A percentile compares a stretch with the other conserved stretches of the same genome.
These are phyloP conservation scores for Hycleus cichorii DNA, from an alignment of 1,140 invertebrate species.

Conservation along the genomic window DNA sequence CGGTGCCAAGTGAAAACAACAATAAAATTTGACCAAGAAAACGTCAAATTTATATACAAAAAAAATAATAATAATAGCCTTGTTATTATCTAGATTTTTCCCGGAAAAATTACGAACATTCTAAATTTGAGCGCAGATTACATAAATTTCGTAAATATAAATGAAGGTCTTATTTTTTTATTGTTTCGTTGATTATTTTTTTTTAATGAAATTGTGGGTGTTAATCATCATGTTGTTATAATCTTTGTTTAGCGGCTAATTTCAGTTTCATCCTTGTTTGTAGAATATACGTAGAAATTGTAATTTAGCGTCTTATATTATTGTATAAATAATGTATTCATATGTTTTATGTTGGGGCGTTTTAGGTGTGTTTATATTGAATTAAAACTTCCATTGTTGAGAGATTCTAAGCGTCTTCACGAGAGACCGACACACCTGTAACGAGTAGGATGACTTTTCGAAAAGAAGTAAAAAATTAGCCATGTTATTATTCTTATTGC, in stretches of 20 bases:
- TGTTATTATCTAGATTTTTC: too few relatives aligned
- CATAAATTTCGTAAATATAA: too few relatives aligned
- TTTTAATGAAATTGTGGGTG: neutral
- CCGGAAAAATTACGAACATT: too few relatives aligned
- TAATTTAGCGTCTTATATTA: conserved; percentile 7
- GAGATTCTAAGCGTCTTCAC: conserved; percentile 6
- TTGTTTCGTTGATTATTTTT: too few relatives aligned
- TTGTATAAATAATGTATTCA: conserved; percentile 10
- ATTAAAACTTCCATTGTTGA: conserved; percentile 11
- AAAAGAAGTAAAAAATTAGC: too few relatives aligned
- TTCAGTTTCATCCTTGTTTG: conserved; percentile 10
- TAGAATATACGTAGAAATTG: conserved; percentile 8
- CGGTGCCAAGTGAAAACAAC: too few relatives aligned
- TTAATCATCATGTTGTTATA: conserved; percentile 5
- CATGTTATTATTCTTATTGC: too few relatives aligned
- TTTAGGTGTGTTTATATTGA: conserved; percentile 11
- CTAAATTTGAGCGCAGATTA: too few relatives aligned
- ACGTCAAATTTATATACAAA: too few relatives aligned
- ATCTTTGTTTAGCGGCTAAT: conserved; percentile 8
- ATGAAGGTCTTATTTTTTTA: too few relatives aligned
- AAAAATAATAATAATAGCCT: too few relatives aligned
- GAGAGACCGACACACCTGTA: conserved; percentile 2
- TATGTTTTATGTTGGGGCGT: conserved; percentile 8
- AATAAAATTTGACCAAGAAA: too few relatives aligned
- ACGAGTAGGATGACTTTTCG: neutral